phyloP scores from a whole-genome alignment of 2,113 vertebrate species.

The Plecturocebus donacophilus region DNA sequence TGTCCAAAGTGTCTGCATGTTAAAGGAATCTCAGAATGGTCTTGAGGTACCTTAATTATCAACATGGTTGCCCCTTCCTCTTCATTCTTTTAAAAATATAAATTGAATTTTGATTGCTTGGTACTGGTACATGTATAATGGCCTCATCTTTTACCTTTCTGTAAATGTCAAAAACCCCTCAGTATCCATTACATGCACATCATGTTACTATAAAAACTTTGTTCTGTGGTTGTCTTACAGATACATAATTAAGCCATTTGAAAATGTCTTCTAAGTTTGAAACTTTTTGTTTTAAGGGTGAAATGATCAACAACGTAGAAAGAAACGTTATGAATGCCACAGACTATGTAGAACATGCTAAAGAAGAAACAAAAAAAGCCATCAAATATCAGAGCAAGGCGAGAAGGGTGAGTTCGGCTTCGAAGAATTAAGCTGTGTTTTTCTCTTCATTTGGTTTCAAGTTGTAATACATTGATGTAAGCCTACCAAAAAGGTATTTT shows the following conservation, averaged over 20 bases:
- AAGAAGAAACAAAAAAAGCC: constrained; percentile 96
- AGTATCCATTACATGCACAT: rapidly evolving
- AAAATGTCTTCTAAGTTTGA: background rate
- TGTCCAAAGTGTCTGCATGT: rapidly evolving
- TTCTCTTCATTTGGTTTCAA: background rate
- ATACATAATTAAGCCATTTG: rapidly evolving
- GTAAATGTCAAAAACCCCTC: background rate
- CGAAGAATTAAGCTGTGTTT: rapidly evolving
- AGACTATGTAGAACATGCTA: constrained; percentile 92
- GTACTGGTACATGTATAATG: background rate
- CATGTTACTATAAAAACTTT: rapidly evolving
- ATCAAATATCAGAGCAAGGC: constrained; percentile 94
- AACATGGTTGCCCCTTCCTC: rapidly evolving
- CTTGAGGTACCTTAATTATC: background rate
- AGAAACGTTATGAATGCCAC: constrained; percentile 91
- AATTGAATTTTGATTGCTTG: background rate
- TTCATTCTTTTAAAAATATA: background rate
- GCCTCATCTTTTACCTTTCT: background rate
- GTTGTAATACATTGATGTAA: rapidly evolving
- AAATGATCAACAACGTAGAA: constrained; percentile 98
- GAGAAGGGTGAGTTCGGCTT: constrained; percentile 87
- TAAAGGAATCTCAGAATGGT: rapidly evolving
- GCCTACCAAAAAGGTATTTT: background rate
- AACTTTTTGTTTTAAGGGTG: constrained; percentile 87
- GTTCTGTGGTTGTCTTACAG: background rate